Base-by-base conservation (phyloP, 2,113 vertebrate genomes). In the Paracanthobrama guichenoti region DNA sequence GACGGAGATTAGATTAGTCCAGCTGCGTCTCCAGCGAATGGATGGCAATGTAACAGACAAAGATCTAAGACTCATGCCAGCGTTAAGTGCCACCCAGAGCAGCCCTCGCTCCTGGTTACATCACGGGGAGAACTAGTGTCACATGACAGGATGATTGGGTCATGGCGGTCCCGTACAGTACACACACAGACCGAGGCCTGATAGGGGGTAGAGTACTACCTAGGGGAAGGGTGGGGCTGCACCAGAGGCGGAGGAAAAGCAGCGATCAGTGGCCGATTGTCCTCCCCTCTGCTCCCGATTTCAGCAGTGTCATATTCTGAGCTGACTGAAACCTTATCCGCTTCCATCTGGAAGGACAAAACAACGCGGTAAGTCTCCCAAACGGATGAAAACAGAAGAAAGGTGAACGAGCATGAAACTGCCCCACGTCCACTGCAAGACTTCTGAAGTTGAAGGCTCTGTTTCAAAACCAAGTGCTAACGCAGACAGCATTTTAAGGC, bases 261-360 rank as follows among this genome's bases (percentile, higher is more conserved):
- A 94, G 95, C 96, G 97, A 98, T 95, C 95, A 97, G 97, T 94
- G 95, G 96, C 96, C 96, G 94, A 96, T 94, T 96, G 96, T 97
- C 96, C 96, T 98, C 96, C 96, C 95, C 95, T 97, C 96, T 96
- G 96, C 95, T 96, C 95, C 95, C 93, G 95, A 95, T 95, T 97
- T 97, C 96, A 99, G 97, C 96, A 99, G 96, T 94, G 96, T 97
- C 96, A 97, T 95, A 94, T 97, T 96, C 96, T 98, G 97, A 96
- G 96, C 96, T 92, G 97, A 97, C 93, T 97, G 97, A 97, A 95
- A 95, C 94, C 95, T 96, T 94, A 96, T 96, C 96, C 95, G 97
- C 96, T 96, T 97, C 97, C 97, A 98, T 98, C 97, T 99, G 95
- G 94, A 97, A 94, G 96, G 93, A 97, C 91, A 97, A 94, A 97